A percentile compares a stretch with the other conserved stretches of the same genome.
Conservation (phyloP, 2,113 vertebrate genomes). For the Otolemur garnettii region DNA sequence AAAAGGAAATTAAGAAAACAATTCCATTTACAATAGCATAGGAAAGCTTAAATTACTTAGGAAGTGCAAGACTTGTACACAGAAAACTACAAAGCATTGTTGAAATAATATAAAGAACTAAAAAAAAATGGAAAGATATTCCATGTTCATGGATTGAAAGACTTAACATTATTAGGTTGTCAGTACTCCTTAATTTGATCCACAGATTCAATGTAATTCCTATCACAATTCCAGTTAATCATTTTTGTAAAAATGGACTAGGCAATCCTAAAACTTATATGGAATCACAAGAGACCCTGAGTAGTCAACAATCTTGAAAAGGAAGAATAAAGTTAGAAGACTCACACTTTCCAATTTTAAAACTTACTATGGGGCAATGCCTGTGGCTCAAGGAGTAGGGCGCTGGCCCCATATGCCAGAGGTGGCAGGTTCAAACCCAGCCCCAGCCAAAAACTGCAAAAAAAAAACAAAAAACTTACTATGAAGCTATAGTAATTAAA, state of each 20-base stretch:
- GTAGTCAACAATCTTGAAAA: slow-evolving; percentile 32
- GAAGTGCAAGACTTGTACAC: background rate
- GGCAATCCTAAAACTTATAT: slow-evolving; percentile 29
- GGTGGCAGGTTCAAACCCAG: too few species aligned
- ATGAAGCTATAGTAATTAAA: slow-evolving; percentile 33
- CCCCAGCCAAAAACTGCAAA: too few species aligned
- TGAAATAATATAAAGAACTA: slow-evolving; percentile 8
- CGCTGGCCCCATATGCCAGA: too few species aligned
- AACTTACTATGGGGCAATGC: background rate
- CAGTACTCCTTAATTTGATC: background rate
- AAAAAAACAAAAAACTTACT: background rate
- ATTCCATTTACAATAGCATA: background rate
- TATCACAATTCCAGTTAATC: background rate
- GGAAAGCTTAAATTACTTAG: slow-evolving; percentile 6
- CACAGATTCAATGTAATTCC: background rate
- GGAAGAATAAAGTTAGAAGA: background rate
- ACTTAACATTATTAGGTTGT: slow-evolving; percentile 10
- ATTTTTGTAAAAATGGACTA: slow-evolving; percentile 26
- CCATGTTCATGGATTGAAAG: slow-evolving; percentile 15
- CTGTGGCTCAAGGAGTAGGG: too few species aligned
- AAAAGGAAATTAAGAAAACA: slow-evolving; percentile 21
- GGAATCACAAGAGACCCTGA: background rate
- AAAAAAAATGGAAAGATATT: slow-evolving; percentile 41
- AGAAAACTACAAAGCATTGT: background rate
- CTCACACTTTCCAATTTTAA: background rate